Percentiles rank a stretch among this genome's conserved stretches.
Evolutionary conservation across 2,888 invertebrate species (phyloP).

Genomic region (Euproctis similis): DNA sequence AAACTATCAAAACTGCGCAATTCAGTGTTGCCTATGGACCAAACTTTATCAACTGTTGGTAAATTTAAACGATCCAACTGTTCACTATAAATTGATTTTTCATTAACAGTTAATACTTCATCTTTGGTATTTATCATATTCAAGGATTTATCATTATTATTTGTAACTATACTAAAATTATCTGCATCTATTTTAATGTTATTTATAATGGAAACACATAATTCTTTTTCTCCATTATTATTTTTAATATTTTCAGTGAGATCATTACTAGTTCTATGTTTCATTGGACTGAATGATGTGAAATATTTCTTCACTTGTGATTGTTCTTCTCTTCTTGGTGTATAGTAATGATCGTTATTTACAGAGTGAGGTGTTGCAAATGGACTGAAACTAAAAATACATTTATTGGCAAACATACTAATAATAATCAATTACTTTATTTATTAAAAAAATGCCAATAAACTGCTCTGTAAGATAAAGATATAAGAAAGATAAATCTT

Average conservation of each 20-base stretch:
- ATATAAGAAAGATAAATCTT: no score
- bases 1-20: constrained; percentile 1
- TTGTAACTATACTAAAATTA: background rate
- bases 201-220: constrained; percentile 6
- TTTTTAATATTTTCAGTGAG: constrained; percentile 10
- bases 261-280: constrained; percentile 7
- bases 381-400: constrained; percentile 46
- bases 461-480: no score
- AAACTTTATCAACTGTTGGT: background rate
- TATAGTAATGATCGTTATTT: constrained; percentile 36
- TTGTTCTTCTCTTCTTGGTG: constrained; percentile 30
- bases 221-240: constrained; percentile 10
- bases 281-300: constrained; percentile 8
- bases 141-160: constrained; percentile 2
- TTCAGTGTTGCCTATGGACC: background rate
- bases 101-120: background rate
- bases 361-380: constrained; percentile 46
- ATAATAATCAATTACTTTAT: no score
- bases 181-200: background rate
- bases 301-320: constrained; percentile 7
- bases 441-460: no score
- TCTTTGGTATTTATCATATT: constrained; percentile 3
- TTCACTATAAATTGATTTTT: constrained; percentile 3
- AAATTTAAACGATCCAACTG: background rate
- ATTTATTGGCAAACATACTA: no score